A percentile compares a stretch with the other conserved stretches of the same genome.
Evolutionary conservation across 1,140 invertebrate genomes (phyloP).

Genomic region (Alviniconcha marisindica): DNA sequence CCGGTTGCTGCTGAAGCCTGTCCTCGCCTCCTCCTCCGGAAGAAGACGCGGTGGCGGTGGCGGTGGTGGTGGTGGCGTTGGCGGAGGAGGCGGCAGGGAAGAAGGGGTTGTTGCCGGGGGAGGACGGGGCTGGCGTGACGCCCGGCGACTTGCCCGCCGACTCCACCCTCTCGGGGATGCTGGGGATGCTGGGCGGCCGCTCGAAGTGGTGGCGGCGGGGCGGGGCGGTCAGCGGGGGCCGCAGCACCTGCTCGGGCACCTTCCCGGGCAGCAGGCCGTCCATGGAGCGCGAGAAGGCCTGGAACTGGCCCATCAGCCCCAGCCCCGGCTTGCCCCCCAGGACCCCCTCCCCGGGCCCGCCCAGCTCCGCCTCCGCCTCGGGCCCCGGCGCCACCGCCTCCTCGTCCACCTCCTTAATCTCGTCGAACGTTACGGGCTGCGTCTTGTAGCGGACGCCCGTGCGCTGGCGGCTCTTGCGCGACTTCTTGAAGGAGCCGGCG

Average conservation of each 20-base stretch:
- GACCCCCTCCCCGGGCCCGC: neutral
- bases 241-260: constrained; percentile 11
- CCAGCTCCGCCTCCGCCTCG: neutral
- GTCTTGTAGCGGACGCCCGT: constrained; percentile 80
- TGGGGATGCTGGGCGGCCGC: constrained; percentile 44
- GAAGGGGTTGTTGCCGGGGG: constrained; percentile 7
- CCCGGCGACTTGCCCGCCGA: neutral
- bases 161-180: constrained; percentile 48
- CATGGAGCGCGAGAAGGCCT: constrained; percentile 78
- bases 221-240: constrained; percentile 16
- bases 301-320: constrained; percentile 63
- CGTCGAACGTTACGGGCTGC: constrained; percentile 85
- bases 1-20: constrained; percentile 10
- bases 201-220: constrained; percentile 33
- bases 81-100: neutral
- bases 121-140: neutral
- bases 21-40: neutral
- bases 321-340: constrained; percentile 37
- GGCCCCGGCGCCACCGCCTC: constrained; percentile 44
- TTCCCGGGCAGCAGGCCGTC: constrained; percentile 76
- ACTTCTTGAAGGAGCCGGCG: constrained; percentile 50
- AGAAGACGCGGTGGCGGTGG: neutral
- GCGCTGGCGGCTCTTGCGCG: constrained; percentile 55
- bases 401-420: constrained; percentile 82
- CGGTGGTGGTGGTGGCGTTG: neutral